Percentiles rank a stretch among this genome's conserved stretches.
Evolutionary conservation across 1,140 invertebrate species (phyloP).

Genomic region (Microvelia longipes): DNA sequence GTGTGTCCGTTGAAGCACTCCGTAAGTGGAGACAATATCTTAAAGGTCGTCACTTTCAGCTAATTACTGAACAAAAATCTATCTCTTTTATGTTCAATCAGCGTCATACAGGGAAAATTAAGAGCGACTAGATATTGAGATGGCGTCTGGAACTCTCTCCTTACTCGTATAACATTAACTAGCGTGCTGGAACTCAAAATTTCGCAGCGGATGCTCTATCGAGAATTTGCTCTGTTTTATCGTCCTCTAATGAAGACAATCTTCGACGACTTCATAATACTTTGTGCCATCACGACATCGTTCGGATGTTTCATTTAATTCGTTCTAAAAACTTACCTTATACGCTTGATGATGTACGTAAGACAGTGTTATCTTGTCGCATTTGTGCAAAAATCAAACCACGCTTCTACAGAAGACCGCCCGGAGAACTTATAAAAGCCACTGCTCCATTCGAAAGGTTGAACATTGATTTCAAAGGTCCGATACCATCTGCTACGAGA

Average conservation of each 20-base stretch:
- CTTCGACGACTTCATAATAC: conserved; percentile 13
- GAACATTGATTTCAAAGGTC: conserved; percentile 25
- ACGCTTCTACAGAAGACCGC: background rate
- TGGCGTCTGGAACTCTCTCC: conserved; percentile 21
- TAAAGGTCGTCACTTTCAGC: conserved; percentile 17
- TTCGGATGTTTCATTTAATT: conserved; percentile 7
- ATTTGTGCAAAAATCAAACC: conserved; percentile 9
- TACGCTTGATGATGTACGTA: conserved; percentile 5
- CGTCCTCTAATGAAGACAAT: background rate
- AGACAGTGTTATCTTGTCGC: background rate
- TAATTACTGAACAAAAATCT: conserved; percentile 21
- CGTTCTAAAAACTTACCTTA: conserved; percentile 10
- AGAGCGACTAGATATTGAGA: conserved; percentile 22
- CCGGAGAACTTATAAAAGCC: conserved; percentile 18
- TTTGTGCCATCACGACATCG: conserved; percentile 20
- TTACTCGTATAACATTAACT: conserved; percentile 22
- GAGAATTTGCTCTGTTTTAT: conserved; percentile 4
- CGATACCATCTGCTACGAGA: conserved; percentile 18
- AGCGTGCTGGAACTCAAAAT: conserved; percentile 22
- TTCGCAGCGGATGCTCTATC: conserved; percentile 22
- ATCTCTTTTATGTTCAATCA: conserved; percentile 20
- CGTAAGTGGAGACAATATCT: conserved; percentile 27
- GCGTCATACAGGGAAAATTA: conserved; percentile 20
- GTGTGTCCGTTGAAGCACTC: conserved; percentile 13
- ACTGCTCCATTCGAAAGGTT: conserved; percentile 21